phyloP scores from a whole-genome alignment of 2,797 vertebrate genomes.

The Lepilemur ruficaudatus region DNA sequence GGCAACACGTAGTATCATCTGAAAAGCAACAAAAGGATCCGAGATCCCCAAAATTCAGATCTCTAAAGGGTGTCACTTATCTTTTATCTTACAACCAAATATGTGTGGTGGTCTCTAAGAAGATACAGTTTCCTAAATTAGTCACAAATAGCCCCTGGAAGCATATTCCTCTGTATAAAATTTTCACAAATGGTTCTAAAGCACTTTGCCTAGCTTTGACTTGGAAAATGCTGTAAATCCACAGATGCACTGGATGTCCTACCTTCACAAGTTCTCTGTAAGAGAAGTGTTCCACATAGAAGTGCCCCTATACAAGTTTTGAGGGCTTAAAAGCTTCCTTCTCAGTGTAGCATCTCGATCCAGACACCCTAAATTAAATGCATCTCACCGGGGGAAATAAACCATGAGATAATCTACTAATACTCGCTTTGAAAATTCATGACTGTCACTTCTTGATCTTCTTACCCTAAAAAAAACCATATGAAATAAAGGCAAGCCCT shows the following conservation, averaged over 20 bases:
- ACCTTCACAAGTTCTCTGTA: background rate
- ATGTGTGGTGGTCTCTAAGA: background rate
- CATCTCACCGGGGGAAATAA: background rate
- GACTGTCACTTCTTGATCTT: background rate
- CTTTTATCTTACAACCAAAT: background rate
- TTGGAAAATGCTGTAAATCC: background rate
- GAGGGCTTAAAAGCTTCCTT: background rate
- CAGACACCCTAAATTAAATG: conserved; percentile 5
- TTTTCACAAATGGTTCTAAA: conserved; percentile 13
- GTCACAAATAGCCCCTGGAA: background rate
- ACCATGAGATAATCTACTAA: background rate
- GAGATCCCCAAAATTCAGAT: background rate
- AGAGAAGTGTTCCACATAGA: background rate
- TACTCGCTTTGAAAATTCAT: background rate
- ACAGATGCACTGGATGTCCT: background rate
- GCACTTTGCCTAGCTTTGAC: background rate
- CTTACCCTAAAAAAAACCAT: background rate
- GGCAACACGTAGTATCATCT: background rate
- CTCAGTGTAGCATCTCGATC: background rate
- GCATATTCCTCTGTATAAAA: background rate
- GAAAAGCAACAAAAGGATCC: background rate
- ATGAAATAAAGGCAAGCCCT: background rate
- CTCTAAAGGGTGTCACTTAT: background rate
- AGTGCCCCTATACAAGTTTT: background rate
- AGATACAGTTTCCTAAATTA: background rate